phyloP scores from a whole-genome alignment of 2,888 invertebrate genomes.

The Axea sp. region DNA sequence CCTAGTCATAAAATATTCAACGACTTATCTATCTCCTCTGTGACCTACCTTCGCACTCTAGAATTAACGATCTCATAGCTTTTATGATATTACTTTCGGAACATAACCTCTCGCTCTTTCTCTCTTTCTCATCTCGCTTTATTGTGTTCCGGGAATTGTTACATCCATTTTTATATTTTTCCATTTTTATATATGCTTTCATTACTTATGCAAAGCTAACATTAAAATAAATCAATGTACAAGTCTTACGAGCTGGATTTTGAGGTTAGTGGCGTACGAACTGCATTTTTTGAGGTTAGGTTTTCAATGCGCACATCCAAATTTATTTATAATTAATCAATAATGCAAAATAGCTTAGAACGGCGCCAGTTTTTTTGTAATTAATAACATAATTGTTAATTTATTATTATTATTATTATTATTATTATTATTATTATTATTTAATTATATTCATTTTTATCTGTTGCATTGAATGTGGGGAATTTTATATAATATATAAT shows the following conservation, averaged over 20 bases:
- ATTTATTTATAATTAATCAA: too few relatives aligned
- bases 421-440: too few relatives aligned
- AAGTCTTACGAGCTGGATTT: slow-evolving; percentile 3
- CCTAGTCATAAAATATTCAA: slow-evolving; percentile 54
- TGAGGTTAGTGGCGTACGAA: too few relatives aligned
- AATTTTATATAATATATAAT: too few relatives aligned
- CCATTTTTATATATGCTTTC: slow-evolving; percentile 28
- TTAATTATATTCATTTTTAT: too few relatives aligned
- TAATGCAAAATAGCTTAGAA: too few relatives aligned
- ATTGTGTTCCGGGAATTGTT: slow-evolving; percentile 33
- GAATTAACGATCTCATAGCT: slow-evolving; percentile 72
- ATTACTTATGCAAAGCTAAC: slow-evolving; percentile 31
- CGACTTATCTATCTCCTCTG: slow-evolving; percentile 53
- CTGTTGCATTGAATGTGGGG: too few relatives aligned
- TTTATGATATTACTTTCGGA: slow-evolving; percentile 67
- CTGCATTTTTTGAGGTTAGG: too few relatives aligned
- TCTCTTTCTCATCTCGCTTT: slow-evolving; percentile 16
- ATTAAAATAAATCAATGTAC: slow-evolving; percentile 13
- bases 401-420: too few relatives aligned
- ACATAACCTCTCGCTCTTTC: slow-evolving; percentile 7
- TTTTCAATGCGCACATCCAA: too few relatives aligned
- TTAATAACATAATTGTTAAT: too few relatives aligned
- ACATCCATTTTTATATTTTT: slow-evolving; percentile 25
- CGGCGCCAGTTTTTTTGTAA: too few relatives aligned
- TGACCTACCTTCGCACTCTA: slow-evolving; percentile 64